Percentiles rank a stretch among this genome's conserved stretches.
Conservation (phyloP, 2,113 vertebrate species). For the Urocitellus parryii region DNA sequence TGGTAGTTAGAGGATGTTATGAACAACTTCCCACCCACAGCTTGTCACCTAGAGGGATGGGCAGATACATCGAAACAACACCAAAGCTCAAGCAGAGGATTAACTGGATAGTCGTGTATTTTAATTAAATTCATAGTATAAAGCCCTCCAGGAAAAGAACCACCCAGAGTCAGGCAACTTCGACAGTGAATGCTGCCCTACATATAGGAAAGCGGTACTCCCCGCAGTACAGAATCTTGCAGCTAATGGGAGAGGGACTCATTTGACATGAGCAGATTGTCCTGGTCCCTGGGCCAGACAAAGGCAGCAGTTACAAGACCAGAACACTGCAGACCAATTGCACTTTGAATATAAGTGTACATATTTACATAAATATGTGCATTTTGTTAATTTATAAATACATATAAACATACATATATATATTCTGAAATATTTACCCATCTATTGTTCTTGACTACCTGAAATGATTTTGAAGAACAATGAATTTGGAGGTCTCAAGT, state of each 20-base stretch:
- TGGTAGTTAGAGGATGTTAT: background rate
- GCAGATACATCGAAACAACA: background rate
- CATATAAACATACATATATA: too few relatives aligned
- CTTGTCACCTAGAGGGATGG: too few relatives aligned
- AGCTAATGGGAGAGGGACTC: too few relatives aligned
- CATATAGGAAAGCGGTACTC: background rate
- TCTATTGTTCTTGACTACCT: too few relatives aligned
- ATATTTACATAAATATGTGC: too few relatives aligned
- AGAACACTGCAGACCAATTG: background rate
- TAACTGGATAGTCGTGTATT: background rate
- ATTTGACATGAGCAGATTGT: background rate
- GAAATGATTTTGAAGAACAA: background rate
- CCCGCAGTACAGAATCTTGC: accelerated
- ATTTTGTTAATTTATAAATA: too few relatives aligned
- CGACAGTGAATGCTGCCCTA: background rate
- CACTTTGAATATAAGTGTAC: background rate
- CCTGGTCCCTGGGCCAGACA: background rate
- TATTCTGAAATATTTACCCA: too few relatives aligned
- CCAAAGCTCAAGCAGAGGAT: background rate
- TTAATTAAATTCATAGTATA: background rate
- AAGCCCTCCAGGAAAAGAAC: background rate
- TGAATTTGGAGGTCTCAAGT: background rate
- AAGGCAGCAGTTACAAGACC: background rate
- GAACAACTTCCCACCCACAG: background rate
- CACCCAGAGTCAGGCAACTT: background rate